Conservation (phyloP, 1,140 invertebrate species). For the Eubasilissa regina region DNA sequence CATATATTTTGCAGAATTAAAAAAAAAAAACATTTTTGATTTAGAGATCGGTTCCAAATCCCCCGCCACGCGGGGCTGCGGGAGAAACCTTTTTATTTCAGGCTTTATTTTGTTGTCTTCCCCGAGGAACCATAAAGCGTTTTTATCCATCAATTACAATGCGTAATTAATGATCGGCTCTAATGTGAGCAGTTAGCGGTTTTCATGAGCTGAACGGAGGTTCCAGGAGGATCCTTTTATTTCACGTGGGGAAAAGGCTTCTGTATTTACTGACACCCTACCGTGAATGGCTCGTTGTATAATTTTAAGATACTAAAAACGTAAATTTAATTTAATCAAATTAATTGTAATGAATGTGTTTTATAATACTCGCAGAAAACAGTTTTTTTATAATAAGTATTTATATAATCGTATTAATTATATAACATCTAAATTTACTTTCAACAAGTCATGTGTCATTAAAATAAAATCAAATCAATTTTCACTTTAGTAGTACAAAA, state of each 20-base stretch:
- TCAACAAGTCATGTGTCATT: too few relatives aligned
- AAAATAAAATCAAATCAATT: too few relatives aligned
- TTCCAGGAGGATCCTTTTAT: slow-evolving; percentile 17
- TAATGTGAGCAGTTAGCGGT: slow-evolving; percentile 60
- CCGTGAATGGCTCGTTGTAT: neutral
- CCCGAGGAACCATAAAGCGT: slow-evolving; percentile 57
- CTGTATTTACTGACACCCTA: neutral
- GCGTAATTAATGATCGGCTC: slow-evolving; percentile 58
- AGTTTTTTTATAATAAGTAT: too few relatives aligned
- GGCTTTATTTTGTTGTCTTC: slow-evolving; percentile 44
- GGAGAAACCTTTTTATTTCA: slow-evolving; percentile 51
- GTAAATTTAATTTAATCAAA: too few relatives aligned
- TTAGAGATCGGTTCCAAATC: neutral
- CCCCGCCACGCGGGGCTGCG: slow-evolving; percentile 11
- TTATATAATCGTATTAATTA: too few relatives aligned
- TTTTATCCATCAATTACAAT: slow-evolving; percentile 59
- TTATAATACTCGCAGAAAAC: too few relatives aligned
- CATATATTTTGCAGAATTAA: too few relatives aligned
- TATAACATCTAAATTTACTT: too few relatives aligned
- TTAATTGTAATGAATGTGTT: too few relatives aligned
- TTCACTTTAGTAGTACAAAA: too few relatives aligned
- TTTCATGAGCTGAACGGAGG: slow-evolving; percentile 32
- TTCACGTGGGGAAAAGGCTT: neutral
- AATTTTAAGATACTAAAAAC: too few relatives aligned
- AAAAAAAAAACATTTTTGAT: too few relatives aligned